Conservation (phyloP, 2,113 vertebrate species). For the Bagarius yarrelli region DNA sequence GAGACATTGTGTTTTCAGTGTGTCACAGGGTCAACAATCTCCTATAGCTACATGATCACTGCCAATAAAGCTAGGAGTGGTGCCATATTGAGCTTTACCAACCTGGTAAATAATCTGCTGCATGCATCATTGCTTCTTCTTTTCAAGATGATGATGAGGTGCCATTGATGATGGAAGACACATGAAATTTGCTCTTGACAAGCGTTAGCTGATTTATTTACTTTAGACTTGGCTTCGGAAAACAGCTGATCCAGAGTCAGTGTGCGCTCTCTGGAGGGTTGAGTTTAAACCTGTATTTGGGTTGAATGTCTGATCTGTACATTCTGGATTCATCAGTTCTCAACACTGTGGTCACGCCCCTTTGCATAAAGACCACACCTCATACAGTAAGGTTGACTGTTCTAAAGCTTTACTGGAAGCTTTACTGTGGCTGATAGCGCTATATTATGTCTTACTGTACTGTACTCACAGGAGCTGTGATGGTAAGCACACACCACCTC, state of each 20-base stretch:
- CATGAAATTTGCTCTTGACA: slow-evolving; percentile 24
- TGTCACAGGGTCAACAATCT: slow-evolving; percentile 5
- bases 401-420: too few relatives aligned
- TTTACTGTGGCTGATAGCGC: too few relatives aligned
- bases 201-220: slow-evolving; percentile 35
- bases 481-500: background rate
- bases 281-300: background rate
- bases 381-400: too few relatives aligned
- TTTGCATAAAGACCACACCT: too few relatives aligned
- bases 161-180: slow-evolving; percentile 37
- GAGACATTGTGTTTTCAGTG: background rate
- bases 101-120: slow-evolving; percentile 15
- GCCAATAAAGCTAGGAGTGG: slow-evolving; percentile 15
- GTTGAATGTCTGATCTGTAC: slow-evolving; percentile 9
- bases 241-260: background rate
- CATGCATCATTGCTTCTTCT: background rate
- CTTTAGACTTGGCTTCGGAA: slow-evolving; percentile 27
- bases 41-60: slow-evolving; percentile 6
- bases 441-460: too few relatives aligned
- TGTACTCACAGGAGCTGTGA: background rate
- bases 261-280: background rate
- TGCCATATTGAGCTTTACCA: slow-evolving; percentile 2
- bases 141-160: slow-evolving; percentile 5
- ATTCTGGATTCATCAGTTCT: background rate
- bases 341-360: background rate